phyloP scores from a whole-genome alignment of 2,113 vertebrate species.

The Calyptommatus sinebrachiatus region DNA sequence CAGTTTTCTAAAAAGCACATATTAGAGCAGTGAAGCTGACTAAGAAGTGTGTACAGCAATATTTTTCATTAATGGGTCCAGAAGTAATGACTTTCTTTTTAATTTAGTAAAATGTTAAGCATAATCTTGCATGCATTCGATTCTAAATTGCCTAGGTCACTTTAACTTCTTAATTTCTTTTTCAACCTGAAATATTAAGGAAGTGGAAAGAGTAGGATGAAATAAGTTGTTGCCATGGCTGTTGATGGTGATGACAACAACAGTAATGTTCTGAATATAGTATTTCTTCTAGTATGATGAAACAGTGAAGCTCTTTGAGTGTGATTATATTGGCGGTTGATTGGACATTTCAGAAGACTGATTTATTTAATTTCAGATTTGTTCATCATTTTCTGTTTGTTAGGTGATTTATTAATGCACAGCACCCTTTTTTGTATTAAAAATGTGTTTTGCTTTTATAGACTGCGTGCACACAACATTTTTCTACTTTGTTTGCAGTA shows the following conservation, averaged over 20 bases:
- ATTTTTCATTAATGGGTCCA: not conserved
- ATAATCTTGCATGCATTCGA: not conserved
- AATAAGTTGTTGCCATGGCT: constrained; percentile 5
- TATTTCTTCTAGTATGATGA: constrained; percentile 28
- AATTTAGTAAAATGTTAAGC: rapidly evolving
- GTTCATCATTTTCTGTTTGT: constrained; percentile 34
- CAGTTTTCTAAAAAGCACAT: constrained; percentile 4
- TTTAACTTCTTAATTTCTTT: constrained; percentile 19
- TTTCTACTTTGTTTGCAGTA: too few species aligned
- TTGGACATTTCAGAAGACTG: constrained; percentile 25
- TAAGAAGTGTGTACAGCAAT: not conserved
- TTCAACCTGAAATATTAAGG: constrained; percentile 22
- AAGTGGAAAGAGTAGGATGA: constrained; percentile 25
- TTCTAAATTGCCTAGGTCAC: constrained; percentile 31
- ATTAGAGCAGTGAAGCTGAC: not conserved
- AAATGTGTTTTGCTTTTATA: constrained; percentile 32
- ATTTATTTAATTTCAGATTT: constrained; percentile 19
- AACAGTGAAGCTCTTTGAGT: constrained; percentile 13
- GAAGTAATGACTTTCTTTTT: not conserved
- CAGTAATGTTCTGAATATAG: constrained; percentile 29
- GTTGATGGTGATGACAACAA: constrained; percentile 7
- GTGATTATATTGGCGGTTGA: constrained; percentile 25
- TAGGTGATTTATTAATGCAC: constrained; percentile 38
- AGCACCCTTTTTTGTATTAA: not conserved
- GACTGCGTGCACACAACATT: too few species aligned